Base-by-base conservation (phyloP, 1,140 invertebrate species). In the Atta cephalotes region DNA sequence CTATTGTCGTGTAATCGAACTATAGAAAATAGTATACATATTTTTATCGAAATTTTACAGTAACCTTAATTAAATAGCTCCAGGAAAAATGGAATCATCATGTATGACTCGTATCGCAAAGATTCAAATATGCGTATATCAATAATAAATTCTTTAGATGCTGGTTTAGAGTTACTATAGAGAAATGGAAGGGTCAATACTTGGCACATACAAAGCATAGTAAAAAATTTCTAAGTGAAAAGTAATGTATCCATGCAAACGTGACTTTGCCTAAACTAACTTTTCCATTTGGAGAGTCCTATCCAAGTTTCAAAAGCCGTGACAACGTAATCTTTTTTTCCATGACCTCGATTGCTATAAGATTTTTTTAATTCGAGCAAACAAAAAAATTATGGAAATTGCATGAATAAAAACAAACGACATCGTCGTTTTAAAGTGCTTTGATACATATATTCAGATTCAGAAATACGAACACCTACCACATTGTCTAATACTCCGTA, bases 211-310 rank as follows among this genome's bases (percentile, higher is more conserved):
- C 76, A 25, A 79, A 72, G 76, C 18, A 70, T 53, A n/a, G 12
- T 45, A 56, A 18, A 81, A 86, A 80, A 81, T 86, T 80, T 62
- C 65, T 80, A 80, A 86, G 85, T 86, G 85, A 86, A 81, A 86
- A 86, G 76, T 86, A 86, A 86, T 86, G 76, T 86, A 71, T 86
- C 65, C 85, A 60, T 53, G 39, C 65, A 68, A 68, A 81, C 85
- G 51, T 70, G 65, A 70, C 85, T 86, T 86, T 70, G 77, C 35
- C 77, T 60, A 80, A 86, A 86, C 76, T 86, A 81, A 81, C 77
- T 86, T 86, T 86, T 81, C 85, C 77, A 86, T 86, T 86, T 86
- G 39, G 74, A 51, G 51, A 62, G 63, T 60, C 49, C 53, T 45
- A 49, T 25, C 65, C 65, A 71, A 86, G 77, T 86, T 70, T 35